Evolutionary conservation across 2,113 vertebrate genomes (phyloP).

Genomic region (Alethe castanea): DNA sequence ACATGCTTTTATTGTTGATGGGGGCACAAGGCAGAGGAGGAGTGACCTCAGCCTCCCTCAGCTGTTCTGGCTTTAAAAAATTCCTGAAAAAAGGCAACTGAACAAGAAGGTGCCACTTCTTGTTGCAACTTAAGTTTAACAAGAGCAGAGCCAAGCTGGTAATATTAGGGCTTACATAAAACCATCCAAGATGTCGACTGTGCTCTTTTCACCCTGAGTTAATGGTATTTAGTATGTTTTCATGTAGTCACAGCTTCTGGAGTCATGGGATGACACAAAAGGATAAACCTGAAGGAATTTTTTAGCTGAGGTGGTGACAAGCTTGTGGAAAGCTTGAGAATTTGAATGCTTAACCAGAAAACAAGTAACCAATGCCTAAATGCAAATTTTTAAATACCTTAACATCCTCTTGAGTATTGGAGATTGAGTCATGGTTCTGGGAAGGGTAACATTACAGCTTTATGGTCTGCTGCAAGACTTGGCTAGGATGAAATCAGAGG

Average conservation of each 20-base stretch:
- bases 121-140: not conserved
- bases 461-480: not conserved
- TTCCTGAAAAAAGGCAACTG: not conserved
- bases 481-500: not conserved
- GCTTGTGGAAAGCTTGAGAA: slow-evolving; percentile 20
- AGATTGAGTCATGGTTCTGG: slow-evolving; percentile 33
- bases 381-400: not conserved
- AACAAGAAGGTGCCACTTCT: not conserved
- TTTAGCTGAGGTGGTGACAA: not conserved
- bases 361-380: not conserved
- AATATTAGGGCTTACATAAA: not conserved
- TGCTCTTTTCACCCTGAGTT: not conserved
- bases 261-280: not conserved
- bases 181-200: not conserved
- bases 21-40: not conserved
- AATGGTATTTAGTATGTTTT: not conserved
- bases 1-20: not conserved
- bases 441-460: not conserved
- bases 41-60: rapidly evolving
- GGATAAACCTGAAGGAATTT: not conserved
- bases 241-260: not conserved
- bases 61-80: not conserved
- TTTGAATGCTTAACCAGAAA: not conserved
- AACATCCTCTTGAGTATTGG: not conserved
- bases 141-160: not conserved